phyloP scores from a whole-genome alignment of 1,140 invertebrate genomes.

The fruit fly (Drosophila melanogaster) region Release_6_plus_ISO1_MT NC_004354.4:13582001-13582500 shows the following conservation, averaged over 20 bases:
- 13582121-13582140: conserved; percentile 12
- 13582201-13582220: conserved; percentile 33
- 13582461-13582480: neutral
- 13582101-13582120: conserved; percentile 77
- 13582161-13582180: conserved; percentile 28
- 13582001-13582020: too few species aligned
- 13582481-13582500: conserved; percentile 13
- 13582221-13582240: conserved; percentile 33
- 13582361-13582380: conserved; percentile 42
- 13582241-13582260: conserved; percentile 15
- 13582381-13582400: conserved; percentile 45
- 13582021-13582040: neutral
- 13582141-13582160: conserved; percentile 53
- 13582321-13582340: conserved; percentile 50
- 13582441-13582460: neutral
- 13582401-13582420: neutral
- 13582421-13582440: neutral
- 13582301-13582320: conserved; percentile 47
- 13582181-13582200: conserved; percentile 16
- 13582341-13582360: conserved; percentile 41
- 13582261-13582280: neutral
- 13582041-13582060: conserved; percentile 42
- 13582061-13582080: conserved; percentile 70
- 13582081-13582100: conserved; percentile 80
- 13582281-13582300: neutral